Base-by-base conservation (phyloP, 2,113 vertebrate species). In the Rhynchomys soricoides region DNA sequence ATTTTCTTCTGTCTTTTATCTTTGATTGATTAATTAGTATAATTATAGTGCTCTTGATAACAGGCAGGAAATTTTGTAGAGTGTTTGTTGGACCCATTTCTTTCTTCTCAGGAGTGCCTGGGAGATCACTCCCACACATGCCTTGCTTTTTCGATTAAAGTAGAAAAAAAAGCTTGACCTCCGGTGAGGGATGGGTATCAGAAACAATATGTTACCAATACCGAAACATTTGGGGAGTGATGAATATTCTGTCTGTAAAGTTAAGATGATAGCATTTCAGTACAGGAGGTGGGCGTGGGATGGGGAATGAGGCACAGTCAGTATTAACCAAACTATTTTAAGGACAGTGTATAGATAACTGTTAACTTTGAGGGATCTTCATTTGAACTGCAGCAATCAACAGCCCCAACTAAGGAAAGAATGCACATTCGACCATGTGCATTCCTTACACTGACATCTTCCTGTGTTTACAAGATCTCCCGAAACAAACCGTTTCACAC, bases 31-130 rank as follows among this genome's bases (percentile, higher is more conserved):
- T 66, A 22, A 5, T 52, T 85, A 75, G 40, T 91, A 43, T 40
- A 24, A 48, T 78, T 34, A 87, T 68, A 93, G 89, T 88, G n/a
- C 9, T 68, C 62, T 74, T 90, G 85, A 68, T 94, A 92, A 71
- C 1, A 74, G 64, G 48, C 57, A 57, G 68, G 75, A 87, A 95
- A 89, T 5, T 62, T 66, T 81, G 10, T 52, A 50, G 17, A 90
- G 34, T 64, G 16, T 13, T 90, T 92, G 26, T 4, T 15, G 3
- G 34, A 52, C 93, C 15, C 8, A 15, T 95, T 88, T 74, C 31
- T 34, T 55, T 57, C 15, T 86, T 89, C 10, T 91, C 59, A 40
- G 62, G 66, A 43, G 37, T 93, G 9, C 7, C 31, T 1, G 1
- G 68, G 8, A 50, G 8, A 62, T 92, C 37, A 78, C 11, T 48